Percentiles rank a stretch among this genome's conserved stretches.
Conservation (phyloP, 2,888 invertebrate genomes). For the Dolichomitus sp. region DNA sequence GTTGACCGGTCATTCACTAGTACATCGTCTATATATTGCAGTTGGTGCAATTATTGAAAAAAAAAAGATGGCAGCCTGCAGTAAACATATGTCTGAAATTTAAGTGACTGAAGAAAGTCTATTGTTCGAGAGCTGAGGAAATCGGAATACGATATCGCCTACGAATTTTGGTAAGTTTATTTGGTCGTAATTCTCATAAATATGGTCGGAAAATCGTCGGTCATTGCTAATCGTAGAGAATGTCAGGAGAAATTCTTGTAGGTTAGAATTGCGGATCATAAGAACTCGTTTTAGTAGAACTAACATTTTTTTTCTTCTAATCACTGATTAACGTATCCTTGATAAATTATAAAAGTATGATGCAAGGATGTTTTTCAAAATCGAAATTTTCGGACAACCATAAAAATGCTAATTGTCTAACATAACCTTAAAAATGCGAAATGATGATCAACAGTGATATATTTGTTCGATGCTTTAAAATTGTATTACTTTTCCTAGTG, state of each 20-base stretch:
- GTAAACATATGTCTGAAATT: slow-evolving; percentile 65
- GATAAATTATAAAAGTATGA: background rate
- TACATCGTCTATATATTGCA: background rate
- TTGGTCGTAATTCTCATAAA: background rate
- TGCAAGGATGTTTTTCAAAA: background rate
- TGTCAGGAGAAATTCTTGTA: slow-evolving; percentile 14
- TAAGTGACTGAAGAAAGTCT: slow-evolving; percentile 23
- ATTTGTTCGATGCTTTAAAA: slow-evolving; percentile 20
- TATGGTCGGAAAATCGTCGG: background rate
- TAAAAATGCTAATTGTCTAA: slow-evolving; percentile 3
- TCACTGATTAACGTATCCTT: background rate
- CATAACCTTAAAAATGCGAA: slow-evolving; percentile 19
- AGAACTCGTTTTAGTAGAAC: slow-evolving; percentile 1
- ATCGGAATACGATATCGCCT: background rate
- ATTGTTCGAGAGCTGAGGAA: slow-evolving; percentile 6
- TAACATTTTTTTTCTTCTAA: slow-evolving; percentile 16
- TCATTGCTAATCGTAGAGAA: background rate
- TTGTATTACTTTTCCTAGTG: slow-evolving; percentile 75
- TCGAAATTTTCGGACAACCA: background rate
- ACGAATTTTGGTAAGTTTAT: slow-evolving; percentile 37
- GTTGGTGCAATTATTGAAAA: background rate
- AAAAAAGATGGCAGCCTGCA: slow-evolving; percentile 63
- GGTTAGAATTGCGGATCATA: slow-evolving; percentile 50
- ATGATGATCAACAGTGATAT: background rate
- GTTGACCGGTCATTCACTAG: slow-evolving; percentile 36